phyloP scores from a whole-genome alignment of 1,140 invertebrate genomes.

The Mercenaria mercenaria region DNA sequence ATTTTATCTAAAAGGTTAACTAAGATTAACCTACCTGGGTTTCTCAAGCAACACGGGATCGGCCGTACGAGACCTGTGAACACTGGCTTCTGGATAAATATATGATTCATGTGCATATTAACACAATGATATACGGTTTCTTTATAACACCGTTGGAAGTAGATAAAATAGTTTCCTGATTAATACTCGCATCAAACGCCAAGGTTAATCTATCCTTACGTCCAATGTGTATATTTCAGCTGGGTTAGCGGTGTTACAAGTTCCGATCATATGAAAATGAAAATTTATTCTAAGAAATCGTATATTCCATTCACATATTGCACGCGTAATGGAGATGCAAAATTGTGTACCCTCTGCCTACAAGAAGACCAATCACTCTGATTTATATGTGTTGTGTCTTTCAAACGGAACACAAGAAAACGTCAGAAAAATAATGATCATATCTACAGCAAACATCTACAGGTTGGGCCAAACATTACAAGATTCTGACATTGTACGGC shows the following conservation, averaged over 20 bases:
- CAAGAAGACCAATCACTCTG: too few species aligned
- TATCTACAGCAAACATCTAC: not conserved
- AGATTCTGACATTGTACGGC: not conserved
- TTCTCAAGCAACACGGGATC: not conserved
- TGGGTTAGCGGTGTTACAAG: too few species aligned
- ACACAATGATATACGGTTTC: not conserved
- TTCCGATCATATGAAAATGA: too few species aligned
- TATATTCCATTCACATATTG: too few species aligned
- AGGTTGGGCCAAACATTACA: not conserved
- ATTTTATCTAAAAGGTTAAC: constrained; percentile 28
- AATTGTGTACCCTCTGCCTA: too few species aligned
- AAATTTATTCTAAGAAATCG: too few species aligned
- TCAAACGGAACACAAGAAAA: not conserved
- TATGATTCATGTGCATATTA: not conserved
- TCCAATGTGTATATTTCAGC: too few species aligned
- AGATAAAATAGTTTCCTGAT: not conserved
- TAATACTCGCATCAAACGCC: not conserved
- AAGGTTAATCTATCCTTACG: not conserved
- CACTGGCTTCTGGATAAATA: not conserved
- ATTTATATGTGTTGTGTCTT: not conserved
- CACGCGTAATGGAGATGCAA: too few species aligned
- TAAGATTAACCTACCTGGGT: constrained; percentile 12
- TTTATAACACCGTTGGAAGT: not conserved
- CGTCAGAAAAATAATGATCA: not conserved
- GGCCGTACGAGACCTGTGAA: not conserved